phyloP scores from a whole-genome alignment of 2,797 vertebrate species.

The Mastacembelus armatus region DNA sequence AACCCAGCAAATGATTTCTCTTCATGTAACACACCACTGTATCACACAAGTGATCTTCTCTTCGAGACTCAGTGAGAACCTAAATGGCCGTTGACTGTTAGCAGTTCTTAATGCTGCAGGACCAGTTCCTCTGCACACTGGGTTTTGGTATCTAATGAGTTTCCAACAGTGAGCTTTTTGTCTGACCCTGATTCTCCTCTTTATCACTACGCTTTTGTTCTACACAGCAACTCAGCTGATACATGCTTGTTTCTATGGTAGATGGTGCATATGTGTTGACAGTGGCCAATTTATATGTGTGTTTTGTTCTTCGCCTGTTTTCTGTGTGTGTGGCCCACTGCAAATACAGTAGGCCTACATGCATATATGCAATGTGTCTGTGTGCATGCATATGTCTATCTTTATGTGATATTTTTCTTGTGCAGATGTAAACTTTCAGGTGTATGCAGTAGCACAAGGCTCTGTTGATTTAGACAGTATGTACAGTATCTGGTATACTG shows the following conservation, averaged over 20 bases:
- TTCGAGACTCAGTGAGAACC: constrained; percentile 29
- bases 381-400: neutral
- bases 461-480: neutral
- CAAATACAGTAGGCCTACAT: constrained; percentile 18
- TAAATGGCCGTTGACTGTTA: constrained; percentile 42
- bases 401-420: constrained; percentile 10
- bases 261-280: neutral
- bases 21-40: neutral
- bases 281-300: constrained; percentile 10
- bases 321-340: neutral
- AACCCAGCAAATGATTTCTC: constrained; percentile 6
- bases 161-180: constrained; percentile 57
- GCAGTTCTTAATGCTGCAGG: constrained; percentile 32
- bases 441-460: neutral
- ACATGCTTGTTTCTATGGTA: constrained; percentile 14
- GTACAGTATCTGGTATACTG: neutral
- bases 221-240: constrained; percentile 22
- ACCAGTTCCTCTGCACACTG: constrained; percentile 41
- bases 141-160: constrained; percentile 64
- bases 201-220: constrained; percentile 60
- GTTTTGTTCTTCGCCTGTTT: neutral
- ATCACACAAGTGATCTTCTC: constrained; percentile 24
- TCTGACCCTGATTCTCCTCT: constrained; percentile 44
- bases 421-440: constrained; percentile 3
- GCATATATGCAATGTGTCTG: neutral